Conservation (phyloP, 2,888 invertebrate species). For the Crematogaster levior region DNA sequence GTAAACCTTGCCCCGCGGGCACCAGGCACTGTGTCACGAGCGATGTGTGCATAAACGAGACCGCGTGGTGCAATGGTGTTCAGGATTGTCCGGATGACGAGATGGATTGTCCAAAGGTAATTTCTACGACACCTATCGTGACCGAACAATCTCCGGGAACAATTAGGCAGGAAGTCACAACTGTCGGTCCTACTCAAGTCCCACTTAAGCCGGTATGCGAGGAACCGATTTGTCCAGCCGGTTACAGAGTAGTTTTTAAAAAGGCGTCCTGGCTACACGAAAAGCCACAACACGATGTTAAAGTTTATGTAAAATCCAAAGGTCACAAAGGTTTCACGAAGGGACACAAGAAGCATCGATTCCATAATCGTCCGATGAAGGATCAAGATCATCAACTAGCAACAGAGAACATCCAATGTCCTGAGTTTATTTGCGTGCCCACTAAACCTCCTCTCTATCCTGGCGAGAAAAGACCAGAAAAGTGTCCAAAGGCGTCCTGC, state of each 20-base stretch:
- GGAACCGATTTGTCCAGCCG: constrained; percentile 86
- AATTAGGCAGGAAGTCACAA: not conserved
- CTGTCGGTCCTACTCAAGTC: not conserved
- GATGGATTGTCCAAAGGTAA: constrained; percentile 87
- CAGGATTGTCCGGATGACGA: constrained; percentile 95
- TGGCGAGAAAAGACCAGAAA: constrained; percentile 76
- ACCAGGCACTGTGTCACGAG: constrained; percentile 91
- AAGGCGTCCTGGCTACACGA: constrained; percentile 20
- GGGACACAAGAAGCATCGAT: constrained; percentile 80
- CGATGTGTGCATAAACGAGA: constrained; percentile 90
- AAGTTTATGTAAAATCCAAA: constrained; percentile 43
- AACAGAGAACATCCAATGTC: constrained; percentile 82
- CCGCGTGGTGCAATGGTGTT: constrained; percentile 93
- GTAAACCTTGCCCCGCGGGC: constrained; percentile 90
- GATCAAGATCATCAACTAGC: not conserved
- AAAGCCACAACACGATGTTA: not conserved
- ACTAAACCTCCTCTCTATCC: constrained; percentile 84
- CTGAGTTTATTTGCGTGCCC: constrained; percentile 87
- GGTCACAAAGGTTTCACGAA: not conserved
- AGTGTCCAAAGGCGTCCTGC: constrained; percentile 87
- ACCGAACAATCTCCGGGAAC: not conserved
- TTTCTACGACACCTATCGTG: constrained; percentile 40
- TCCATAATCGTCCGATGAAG: not conserved
- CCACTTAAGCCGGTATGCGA: constrained; percentile 39
- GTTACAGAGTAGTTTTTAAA: constrained; percentile 86